phyloP scores from a whole-genome alignment of 2,888 invertebrate genomes.

The Oegoconia quadripuncta region DNA sequence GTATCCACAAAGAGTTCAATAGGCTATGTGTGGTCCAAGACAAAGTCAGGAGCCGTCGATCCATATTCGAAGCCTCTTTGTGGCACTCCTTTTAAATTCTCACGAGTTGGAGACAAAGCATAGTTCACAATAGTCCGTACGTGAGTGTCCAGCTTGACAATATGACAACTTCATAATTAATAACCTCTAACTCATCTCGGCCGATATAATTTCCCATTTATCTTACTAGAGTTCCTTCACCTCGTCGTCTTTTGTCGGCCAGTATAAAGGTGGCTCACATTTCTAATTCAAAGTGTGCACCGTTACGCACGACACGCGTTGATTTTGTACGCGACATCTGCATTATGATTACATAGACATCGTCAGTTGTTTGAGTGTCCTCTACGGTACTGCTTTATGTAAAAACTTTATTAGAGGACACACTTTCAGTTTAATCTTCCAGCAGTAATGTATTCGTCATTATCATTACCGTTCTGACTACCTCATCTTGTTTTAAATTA shows the following conservation, averaged over 20 bases:
- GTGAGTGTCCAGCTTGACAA: constrained; percentile 64
- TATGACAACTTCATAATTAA: constrained; percentile 77
- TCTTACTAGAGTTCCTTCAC: constrained; percentile 69
- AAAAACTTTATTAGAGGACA: neutral
- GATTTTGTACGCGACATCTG: constrained; percentile 47
- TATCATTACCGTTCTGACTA: no score
- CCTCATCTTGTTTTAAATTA: no score
- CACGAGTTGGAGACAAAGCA: constrained; percentile 69
- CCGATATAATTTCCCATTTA: constrained; percentile 77
- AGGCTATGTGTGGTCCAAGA: constrained; percentile 60
- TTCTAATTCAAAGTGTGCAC: constrained; percentile 68
- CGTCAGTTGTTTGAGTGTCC: constrained; percentile 21
- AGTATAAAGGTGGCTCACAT: constrained; percentile 64
- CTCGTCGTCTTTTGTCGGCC: constrained; percentile 62
- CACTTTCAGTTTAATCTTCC: constrained; percentile 4
- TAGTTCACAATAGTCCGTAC: constrained; percentile 56
- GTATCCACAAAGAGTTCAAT: constrained; percentile 28
- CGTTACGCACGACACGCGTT: constrained; percentile 72
- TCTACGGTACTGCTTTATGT: constrained; percentile 25
- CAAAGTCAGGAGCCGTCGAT: constrained; percentile 51
- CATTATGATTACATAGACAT: constrained; percentile 26
- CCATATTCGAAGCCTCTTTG: constrained; percentile 55
- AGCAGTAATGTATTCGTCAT: no score
- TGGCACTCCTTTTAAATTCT: constrained; percentile 59
- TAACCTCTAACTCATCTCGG: constrained; percentile 73